These are phyloP conservation scores for Empidonax alnorum DNA, from an alignment of 2,113 vertebrate genomes.

Conservation along the genomic window DNA sequence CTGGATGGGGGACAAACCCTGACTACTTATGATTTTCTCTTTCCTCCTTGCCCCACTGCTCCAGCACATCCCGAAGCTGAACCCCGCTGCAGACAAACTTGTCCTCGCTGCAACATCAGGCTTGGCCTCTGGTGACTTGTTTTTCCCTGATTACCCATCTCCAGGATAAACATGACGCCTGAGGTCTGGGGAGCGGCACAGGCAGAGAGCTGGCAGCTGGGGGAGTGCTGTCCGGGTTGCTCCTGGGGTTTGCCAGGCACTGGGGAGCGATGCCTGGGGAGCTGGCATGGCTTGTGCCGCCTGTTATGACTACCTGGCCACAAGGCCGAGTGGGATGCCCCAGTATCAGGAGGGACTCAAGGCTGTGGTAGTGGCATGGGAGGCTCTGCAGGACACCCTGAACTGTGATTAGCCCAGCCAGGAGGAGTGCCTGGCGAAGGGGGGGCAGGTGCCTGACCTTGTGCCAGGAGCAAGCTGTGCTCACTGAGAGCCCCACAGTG, in stretches of 20 bases:
- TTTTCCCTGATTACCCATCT: constrained; percentile 14
- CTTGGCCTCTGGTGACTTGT: neutral
- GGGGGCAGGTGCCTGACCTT: neutral
- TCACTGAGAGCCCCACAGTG: accelerated
- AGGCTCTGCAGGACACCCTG: neutral
- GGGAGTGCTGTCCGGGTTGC: neutral
- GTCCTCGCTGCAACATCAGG: neutral
- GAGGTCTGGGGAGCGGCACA: accelerated
- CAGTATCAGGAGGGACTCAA: constrained; percentile 56
- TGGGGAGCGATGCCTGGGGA: neutral
- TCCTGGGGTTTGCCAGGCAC: neutral
- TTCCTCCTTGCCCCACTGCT: neutral
- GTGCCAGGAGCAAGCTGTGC: accelerated
- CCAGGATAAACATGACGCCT: neutral
- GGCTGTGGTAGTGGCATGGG: neutral
- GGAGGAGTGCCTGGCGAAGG: neutral
- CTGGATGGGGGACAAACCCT: neutral
- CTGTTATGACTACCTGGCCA: constrained; percentile 64
- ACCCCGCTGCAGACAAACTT: neutral
- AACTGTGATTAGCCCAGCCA: neutral
- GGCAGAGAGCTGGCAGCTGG: neutral
- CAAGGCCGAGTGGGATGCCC: constrained; percentile 48
- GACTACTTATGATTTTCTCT: neutral
- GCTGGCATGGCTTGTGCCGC: neutral
- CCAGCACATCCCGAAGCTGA: neutral